Base-by-base conservation (phyloP, 1,140 invertebrate species). In the Rhynchophorus ferrugineus region DNA sequence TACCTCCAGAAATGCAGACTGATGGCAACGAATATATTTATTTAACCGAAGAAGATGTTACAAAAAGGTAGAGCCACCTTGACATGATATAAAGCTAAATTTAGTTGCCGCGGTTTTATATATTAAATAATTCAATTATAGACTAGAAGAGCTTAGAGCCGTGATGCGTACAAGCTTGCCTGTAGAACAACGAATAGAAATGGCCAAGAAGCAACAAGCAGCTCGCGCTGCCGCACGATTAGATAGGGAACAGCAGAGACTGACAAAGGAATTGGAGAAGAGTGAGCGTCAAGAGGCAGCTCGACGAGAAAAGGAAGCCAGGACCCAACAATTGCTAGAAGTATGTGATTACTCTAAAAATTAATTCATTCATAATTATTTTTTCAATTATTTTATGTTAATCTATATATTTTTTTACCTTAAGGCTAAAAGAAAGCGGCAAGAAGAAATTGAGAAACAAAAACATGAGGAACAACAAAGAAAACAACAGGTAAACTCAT, bases 391-490 rank as follows among this genome's bases (percentile, higher is more conserved):
- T 45, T n/a, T 42, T 21, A 19, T 45, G 35, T 36, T 42, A 45
- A 8, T 38, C 22, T 20, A 58, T 57, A 48, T 58, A 54, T 52
- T 44, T 61, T 44, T 51, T 54, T 46, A 61, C 63, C 57, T 60
- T 63, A 71, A 90, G 87, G 87, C 87, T 65, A 83, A 87, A 64
- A 82, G 84, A 73, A 86, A 85, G 71, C 82, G 85, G 42, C 86
- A 90, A 67, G 86, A 90, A 74, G 88, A 91, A 69, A 68, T 87
- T 53, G 86, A 91, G 70, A 87, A 84, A 66, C 82, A 86, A 65
- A 84, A 83, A 70, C 79, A 86, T 61, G 87, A 90, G 71, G 88
- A 91, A 46, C 83, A 90, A 63, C 79, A 84, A 61, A 81, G 86
- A 59, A 87, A 86, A 70, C 84, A 87, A 75, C 86, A 90, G 85